Evolutionary conservation across 2,113 vertebrate genomes (phyloP), one percentile per base, ranked within the genome.

Genomic region (Thalassoma bifasciatum): DNA sequence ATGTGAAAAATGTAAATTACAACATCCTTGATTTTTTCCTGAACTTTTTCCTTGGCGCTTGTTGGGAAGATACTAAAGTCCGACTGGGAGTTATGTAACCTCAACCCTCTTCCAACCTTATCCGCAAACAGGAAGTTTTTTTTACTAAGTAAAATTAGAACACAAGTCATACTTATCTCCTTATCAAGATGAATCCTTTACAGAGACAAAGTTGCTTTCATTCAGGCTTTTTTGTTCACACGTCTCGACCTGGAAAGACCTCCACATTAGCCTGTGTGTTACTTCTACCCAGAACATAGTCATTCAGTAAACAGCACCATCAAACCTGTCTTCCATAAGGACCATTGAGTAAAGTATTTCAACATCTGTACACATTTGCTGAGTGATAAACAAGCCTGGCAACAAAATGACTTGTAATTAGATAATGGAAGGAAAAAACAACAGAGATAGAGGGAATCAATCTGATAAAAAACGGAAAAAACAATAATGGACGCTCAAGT

Each of bases 391-490:
- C 85, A 89, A 80, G 82, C 75, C 80, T 74, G 82, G 77, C 81
- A 86, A 61, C 49, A 51, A 70, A 79, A 66, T 73, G 54, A 83
- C 72, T 37, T 36, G 34, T 83, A 57, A 87, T 88, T 79, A 76
- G 84, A 90, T 90, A 90, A 92, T 80, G 63, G 84, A 56, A 67
- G 84, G 84, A 89, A 88, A 88, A 84, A 90, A 81, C 79, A 88
- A 89, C 86, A 81, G 49, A 8, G 24, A 84, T 54, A 77, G 68
- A 66, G 53, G 54, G 63, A 68, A 77, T 72, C 47, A 38, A 86
- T 87, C 84, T 85, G 89, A 92, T 91, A 90, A 79, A 79, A 83
- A 81, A 70, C 17, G 81, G 79, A 88, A 89, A 88, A 74, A 91
- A 81, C 83, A 84, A 90, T 79, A 87, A 79, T 63, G 75, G 77